Base-by-base conservation (phyloP, 2,888 invertebrate species). In the Campoplex capitator region DNA sequence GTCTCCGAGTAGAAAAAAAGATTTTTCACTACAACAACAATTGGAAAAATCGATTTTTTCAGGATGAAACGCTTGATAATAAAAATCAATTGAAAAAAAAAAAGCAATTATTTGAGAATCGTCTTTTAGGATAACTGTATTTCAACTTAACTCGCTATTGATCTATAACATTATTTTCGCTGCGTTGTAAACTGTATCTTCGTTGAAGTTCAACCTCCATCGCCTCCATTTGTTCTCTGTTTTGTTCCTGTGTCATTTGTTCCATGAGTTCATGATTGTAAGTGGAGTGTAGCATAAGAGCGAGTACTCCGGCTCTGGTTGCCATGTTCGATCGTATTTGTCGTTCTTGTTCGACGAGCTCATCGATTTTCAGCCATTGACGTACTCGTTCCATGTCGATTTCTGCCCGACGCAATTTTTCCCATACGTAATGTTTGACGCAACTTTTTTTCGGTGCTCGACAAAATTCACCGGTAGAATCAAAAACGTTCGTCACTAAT, bases 251-350 rank as follows among this genome's bases (percentile, higher is more conserved):
- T 0, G 95, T 95, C 89, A 97, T 95, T 90, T 96, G 96, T 91
- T 98, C 97, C 97, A 98, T 97, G 0, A 98, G 96, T 90, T 98
- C 98, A 93, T 99, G 98, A 95, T 99, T 98, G 93, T 98, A 98
- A 0, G 99, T 99, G 8, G 99, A 98, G 94, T 99, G 99, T n/a
- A 99, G 95, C 97, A 99, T 97, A 0, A 99, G 95, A 0, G 98
- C 98, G 18, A 99, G 95, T 0, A 99, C 98, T 0, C 99, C 99
- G 67, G 98, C 98, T 84, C 99, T 96, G 90, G 96, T 97, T 2
- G 96, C 96, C 95, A 97, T 96, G 23, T 96, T 95, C 18, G 95
- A 95, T 4, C 98, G 95, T 45, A 98, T 97, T 91, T 97, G 98
- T 86, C 98, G 95, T 95, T 99, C 99, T 93, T 99, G 98, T 91